Conservation (phyloP, 1,140 invertebrate species). For the Oryctes rhinoceros region DNA sequence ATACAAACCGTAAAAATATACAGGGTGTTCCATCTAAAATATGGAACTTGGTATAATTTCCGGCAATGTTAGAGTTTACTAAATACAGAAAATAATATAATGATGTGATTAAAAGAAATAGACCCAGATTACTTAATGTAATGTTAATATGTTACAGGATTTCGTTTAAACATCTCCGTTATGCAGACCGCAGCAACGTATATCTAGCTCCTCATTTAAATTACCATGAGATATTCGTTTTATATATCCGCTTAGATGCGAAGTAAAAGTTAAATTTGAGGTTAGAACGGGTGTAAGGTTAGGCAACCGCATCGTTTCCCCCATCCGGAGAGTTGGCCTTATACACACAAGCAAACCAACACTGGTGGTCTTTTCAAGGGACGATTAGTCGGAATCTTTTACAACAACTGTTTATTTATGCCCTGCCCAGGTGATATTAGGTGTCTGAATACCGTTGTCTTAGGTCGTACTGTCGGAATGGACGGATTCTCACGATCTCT, state of each 20-base stretch:
- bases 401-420: conserved; percentile 47
- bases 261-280: conserved; percentile 43
- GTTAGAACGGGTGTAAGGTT: conserved; percentile 31
- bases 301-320: conserved; percentile 7
- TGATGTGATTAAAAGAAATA: no score
- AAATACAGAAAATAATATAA: no score
- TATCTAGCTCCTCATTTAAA: neutral
- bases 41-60: no score
- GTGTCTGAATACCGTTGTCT: conserved; percentile 47
- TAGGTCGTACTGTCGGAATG: conserved; percentile 46
- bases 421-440: conserved; percentile 47
- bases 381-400: conserved; percentile 42
- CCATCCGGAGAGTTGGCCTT: neutral
- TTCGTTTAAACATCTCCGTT: neutral
- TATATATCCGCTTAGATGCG: neutral
- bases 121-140: neutral
- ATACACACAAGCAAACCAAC: neutral
- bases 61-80: no score
- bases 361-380: conserved; percentile 31
- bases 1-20: no score
- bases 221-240: conserved; percentile 9
- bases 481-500: conserved; percentile 44
- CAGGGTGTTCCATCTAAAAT: no score
- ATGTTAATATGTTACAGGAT: neutral
- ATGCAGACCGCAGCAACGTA: neutral